A percentile compares a stretch with the other conserved stretches of the same genome.
These are phyloP conservation scores for Carassius auratus DNA, from an alignment of 2,113 vertebrate genomes.

Conservation along the genomic window DNA sequence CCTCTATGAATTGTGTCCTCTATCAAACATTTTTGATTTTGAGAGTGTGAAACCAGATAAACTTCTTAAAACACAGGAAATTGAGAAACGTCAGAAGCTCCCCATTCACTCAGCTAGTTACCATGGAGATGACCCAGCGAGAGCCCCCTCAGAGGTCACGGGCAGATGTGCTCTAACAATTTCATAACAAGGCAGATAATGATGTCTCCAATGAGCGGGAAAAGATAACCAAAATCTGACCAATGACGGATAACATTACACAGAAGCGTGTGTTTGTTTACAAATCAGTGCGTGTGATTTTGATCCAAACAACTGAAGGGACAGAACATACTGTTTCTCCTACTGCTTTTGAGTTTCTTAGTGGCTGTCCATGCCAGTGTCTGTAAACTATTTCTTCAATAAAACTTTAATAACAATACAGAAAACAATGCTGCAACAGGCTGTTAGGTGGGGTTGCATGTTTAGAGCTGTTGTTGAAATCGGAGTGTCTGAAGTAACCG, in stretches of 20 bases:
- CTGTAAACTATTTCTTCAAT: neutral
- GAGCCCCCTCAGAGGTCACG: constrained; percentile 24
- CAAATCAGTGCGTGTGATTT: neutral
- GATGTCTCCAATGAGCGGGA: constrained; percentile 20
- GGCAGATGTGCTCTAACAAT: constrained; percentile 19
- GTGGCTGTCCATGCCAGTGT: neutral
- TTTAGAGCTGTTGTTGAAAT: neutral
- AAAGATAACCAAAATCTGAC: neutral
- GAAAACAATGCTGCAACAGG: constrained; percentile 1
- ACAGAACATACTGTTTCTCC: constrained; percentile 3
- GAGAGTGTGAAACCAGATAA: constrained; percentile 28
- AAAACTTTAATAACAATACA: neutral
- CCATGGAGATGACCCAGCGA: neutral
- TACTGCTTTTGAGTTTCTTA: neutral
- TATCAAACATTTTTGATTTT: constrained; percentile 3
- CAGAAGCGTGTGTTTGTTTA: neutral
- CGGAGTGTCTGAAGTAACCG: neutral
- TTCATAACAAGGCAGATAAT: constrained; percentile 43
- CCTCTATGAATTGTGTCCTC: neutral
- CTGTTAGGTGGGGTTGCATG: neutral
- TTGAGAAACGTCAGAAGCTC: constrained; percentile 7
- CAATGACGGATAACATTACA: constrained; percentile 25
- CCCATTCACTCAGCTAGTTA: neutral
- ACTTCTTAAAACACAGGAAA: constrained; percentile 22
- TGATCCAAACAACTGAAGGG: neutral